These are phyloP conservation scores for Andrena dorsata DNA, from an alignment of 2,888 invertebrate genomes.

Conservation along the genomic window DNA sequence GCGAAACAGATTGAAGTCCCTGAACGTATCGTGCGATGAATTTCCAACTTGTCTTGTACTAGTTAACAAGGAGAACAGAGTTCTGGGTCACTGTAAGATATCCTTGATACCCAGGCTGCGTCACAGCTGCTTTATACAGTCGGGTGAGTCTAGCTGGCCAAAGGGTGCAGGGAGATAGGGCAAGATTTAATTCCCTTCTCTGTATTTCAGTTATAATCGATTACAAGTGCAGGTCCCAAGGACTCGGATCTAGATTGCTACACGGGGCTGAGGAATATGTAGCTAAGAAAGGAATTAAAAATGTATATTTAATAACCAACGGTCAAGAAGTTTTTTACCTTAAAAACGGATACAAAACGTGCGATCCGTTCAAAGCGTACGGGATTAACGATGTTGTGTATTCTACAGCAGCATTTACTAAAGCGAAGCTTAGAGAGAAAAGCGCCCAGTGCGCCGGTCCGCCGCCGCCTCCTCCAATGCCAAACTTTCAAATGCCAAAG, in stretches of 20 bases:
- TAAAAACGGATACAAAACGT: slow-evolving; percentile 90
- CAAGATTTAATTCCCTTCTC: not conserved
- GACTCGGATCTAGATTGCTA: slow-evolving; percentile 92
- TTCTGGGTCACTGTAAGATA: slow-evolving; percentile 93
- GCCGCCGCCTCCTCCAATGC: slow-evolving; percentile 85
- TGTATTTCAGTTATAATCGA: slow-evolving; percentile 89
- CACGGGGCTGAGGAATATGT: slow-evolving; percentile 90
- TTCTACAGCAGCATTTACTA: slow-evolving; percentile 53
- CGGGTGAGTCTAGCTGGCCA: slow-evolving; percentile 83
- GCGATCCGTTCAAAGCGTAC: slow-evolving; percentile 89
- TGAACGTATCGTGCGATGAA: slow-evolving; percentile 90
- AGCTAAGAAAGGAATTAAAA: slow-evolving; percentile 87
- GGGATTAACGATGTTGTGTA: slow-evolving; percentile 83
- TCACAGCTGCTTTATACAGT: slow-evolving; percentile 92
- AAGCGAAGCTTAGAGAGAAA: slow-evolving; percentile 61
- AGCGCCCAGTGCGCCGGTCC: slow-evolving; percentile 71
- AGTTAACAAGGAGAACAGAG: slow-evolving; percentile 85
- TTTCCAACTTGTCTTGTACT: slow-evolving; percentile 91
- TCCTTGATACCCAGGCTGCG: slow-evolving; percentile 90
- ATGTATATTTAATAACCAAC: slow-evolving; percentile 89
- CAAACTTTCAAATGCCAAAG: slow-evolving; percentile 72
- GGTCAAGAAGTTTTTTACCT: slow-evolving; percentile 92
- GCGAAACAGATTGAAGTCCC: slow-evolving; percentile 87
- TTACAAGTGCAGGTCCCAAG: slow-evolving; percentile 90
- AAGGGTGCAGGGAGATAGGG: not conserved